Percentiles rank a stretch among this genome's conserved stretches.
Evolutionary conservation across 2,888 invertebrate species (phyloP).

Genomic region (Micoletzkya japonica): DNA sequence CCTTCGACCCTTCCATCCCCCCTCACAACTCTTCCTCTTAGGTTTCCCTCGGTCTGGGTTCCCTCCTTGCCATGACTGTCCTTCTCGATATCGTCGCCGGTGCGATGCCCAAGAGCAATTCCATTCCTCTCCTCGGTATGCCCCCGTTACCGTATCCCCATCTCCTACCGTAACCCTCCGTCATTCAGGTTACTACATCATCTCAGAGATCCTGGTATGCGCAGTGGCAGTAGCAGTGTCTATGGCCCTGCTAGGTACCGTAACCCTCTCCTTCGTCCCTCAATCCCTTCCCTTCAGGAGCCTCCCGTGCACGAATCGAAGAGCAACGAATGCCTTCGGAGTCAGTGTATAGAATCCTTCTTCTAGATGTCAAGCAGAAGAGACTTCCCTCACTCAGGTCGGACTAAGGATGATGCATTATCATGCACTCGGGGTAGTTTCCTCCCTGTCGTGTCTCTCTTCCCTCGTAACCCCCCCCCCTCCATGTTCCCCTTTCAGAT

Average conservation of each 20-base stretch:
- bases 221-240: conserved; percentile 61
- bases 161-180: not conserved
- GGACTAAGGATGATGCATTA: too few relatives aligned
- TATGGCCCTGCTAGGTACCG: conserved; percentile 50
- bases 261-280: not conserved
- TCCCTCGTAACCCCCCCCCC: too few relatives aligned
- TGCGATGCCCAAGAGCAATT: conserved; percentile 62
- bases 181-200: conserved; percentile 54
- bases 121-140: conserved; percentile 55
- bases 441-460: not conserved
- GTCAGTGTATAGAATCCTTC: conserved; percentile 33
- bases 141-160: not conserved
- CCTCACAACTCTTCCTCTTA: not conserved
- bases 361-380: conserved; percentile 30
- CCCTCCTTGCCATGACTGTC: conserved; percentile 59
- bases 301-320: conserved; percentile 12
- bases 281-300: not conserved
- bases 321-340: conserved; percentile 37
- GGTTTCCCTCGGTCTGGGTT: conserved; percentile 55
- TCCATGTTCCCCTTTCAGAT: not conserved
- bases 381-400: not conserved
- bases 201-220: conserved; percentile 58
- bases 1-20: not conserved
- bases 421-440: too few relatives aligned
- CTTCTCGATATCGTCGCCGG: conserved; percentile 57